Evolutionary conservation across 2,888 invertebrate species (phyloP), one percentile per base, ranked within the genome.

Genomic region (Cheiracanthium punctorium): DNA sequence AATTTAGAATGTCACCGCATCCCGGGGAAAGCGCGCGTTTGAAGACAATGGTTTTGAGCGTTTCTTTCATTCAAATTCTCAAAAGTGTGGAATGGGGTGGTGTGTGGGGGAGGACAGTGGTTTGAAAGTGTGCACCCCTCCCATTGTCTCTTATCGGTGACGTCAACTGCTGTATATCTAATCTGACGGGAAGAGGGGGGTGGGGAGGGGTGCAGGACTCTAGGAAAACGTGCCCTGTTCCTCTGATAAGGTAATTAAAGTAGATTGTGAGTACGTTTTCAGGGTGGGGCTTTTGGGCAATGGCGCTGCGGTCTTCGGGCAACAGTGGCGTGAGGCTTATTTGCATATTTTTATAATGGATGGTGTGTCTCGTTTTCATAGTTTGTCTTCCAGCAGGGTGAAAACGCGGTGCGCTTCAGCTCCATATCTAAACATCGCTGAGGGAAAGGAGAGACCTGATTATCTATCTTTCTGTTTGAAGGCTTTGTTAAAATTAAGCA

Each of bases 161-260:
- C 72, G 80, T 80, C 72, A 65, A 30, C 20, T 20, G 24, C 58
- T 24, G 58, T 58, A 58, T 58, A 43, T 43, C 72, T 80, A 80
- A 80, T 80, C 80, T 65, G 30, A 80, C 43, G 17, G 43, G 12
- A 30, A 32, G 12, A 30, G 65, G 72, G 80, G 37, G 64, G 24
- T 5, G 30, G 30, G 37, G 43, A 30, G 65, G 72, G 80, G 37
- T 41, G 24, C 4, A 20, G 30, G 37, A 30, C 43, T 69, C 69
- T 69, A 17, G 33, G 10, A 71, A 52, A 79, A 70, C 58, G 70
- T 58, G 75, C 75, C 28, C 65, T 75, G 75, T 58, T 75, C 65
- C 24, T 29, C 72, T 80, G 80, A 80, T 80, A 80, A 80, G 80
- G 80, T 80, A 80, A 80, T 80, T 80, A 80, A 80, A 80, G 80